These are phyloP conservation scores for Xylota sylvarum DNA, from an alignment of 2,888 invertebrate species.

Conservation along the genomic window DNA sequence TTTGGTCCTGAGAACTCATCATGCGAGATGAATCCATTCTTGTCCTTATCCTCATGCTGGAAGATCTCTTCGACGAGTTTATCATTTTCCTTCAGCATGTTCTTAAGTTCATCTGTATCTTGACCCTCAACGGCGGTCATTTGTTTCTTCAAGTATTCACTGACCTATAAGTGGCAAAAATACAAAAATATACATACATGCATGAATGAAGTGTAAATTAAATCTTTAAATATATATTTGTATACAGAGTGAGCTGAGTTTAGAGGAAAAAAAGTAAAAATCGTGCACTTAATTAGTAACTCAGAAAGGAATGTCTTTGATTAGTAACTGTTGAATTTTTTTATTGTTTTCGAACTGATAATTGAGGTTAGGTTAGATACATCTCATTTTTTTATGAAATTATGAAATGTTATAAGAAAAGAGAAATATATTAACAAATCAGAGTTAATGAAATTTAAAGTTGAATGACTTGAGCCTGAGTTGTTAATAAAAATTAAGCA, in stretches of 20 bases:
- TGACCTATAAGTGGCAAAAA: slow-evolving; percentile 88
- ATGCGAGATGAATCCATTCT: slow-evolving; percentile 97
- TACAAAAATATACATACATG: not conserved
- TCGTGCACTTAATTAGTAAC: slow-evolving; percentile 49
- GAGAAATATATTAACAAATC: not conserved
- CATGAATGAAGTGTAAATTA: slow-evolving; percentile 29
- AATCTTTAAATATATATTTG: too few relatives aligned
- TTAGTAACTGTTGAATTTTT: slow-evolving; percentile 31
- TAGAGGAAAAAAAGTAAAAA: slow-evolving; percentile 18
- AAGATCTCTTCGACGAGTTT: slow-evolving; percentile 98
- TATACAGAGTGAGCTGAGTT: slow-evolving; percentile 1
- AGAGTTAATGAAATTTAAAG: not conserved
- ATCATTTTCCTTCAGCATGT: slow-evolving; percentile 94
- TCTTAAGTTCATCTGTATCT: slow-evolving; percentile 91
- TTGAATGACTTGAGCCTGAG: not conserved
- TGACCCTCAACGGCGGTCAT: slow-evolving; percentile 93
- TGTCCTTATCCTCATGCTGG: slow-evolving; percentile 98
- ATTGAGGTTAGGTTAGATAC: not conserved
- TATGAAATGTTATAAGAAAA: not conserved
- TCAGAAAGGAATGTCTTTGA: slow-evolving; percentile 18
- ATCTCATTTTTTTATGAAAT: not conserved
- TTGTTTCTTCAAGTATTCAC: slow-evolving; percentile 96
- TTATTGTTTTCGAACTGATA: not conserved
- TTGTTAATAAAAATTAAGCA: too few relatives aligned
- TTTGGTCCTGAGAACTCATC: slow-evolving; percentile 98